These are phyloP conservation scores for Oncorhynchus gorbuscha DNA, from an alignment of 2,113 vertebrate genomes.

Conservation along the genomic window DNA sequence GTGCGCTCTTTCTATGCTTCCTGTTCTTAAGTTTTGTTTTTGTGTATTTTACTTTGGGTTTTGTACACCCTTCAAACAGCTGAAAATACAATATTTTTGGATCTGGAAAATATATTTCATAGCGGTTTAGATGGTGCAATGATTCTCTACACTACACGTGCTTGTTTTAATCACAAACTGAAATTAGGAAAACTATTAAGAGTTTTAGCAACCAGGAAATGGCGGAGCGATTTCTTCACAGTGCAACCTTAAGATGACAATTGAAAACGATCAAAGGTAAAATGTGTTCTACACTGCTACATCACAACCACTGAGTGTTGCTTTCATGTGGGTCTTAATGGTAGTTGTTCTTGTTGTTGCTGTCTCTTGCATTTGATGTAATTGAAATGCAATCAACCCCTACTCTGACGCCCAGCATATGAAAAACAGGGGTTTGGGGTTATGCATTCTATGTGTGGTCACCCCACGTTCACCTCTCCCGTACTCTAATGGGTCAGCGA, in stretches of 20 bases:
- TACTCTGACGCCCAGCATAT: neutral
- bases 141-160: too few species aligned
- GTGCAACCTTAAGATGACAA: constrained; percentile 10
- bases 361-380: too few species aligned
- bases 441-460: constrained; percentile 32
- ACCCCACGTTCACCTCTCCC: neutral
- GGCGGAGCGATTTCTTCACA: too few species aligned
- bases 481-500: constrained; percentile 63
- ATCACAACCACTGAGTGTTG: too few species aligned
- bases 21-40: neutral
- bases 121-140: too few species aligned
- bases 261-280: neutral
- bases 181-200: too few species aligned
- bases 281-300: too few species aligned
- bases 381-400: neutral
- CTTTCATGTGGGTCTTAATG: too few species aligned
- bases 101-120: too few species aligned
- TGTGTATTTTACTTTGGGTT: constrained; percentile 22
- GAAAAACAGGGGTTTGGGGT: constrained; percentile 3
- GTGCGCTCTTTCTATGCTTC: neutral
- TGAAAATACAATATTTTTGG: neutral
- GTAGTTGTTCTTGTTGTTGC: too few species aligned
- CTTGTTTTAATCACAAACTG: too few species aligned
- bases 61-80: neutral
- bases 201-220: too few species aligned